A percentile compares a stretch with the other conserved stretches of the same genome.
Conservation (phyloP, 2,888 invertebrate species). For the Pollenia angustigena region DNA sequence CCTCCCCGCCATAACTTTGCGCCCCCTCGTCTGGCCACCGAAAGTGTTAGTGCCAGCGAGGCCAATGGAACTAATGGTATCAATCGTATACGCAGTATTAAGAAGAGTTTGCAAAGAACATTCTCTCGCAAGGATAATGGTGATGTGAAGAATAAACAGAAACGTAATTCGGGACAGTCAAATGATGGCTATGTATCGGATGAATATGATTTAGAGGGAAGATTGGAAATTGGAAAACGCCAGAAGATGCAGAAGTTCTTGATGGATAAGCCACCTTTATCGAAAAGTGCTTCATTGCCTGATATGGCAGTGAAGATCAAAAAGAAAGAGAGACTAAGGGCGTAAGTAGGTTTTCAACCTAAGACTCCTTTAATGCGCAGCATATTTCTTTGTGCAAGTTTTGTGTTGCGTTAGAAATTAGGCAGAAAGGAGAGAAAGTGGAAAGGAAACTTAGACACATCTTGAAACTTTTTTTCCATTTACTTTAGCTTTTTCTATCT, state of each 20-base stretch:
- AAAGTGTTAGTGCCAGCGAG: slow-evolving; percentile 66
- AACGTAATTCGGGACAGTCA: slow-evolving; percentile 71
- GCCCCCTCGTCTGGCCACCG: slow-evolving; percentile 76
- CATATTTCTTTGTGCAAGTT: too few relatives aligned
- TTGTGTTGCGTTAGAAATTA: too few relatives aligned
- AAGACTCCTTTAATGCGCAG: neutral
- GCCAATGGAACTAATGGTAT: slow-evolving; percentile 65
- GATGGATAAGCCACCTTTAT: slow-evolving; percentile 86
- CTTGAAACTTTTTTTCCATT: too few relatives aligned
- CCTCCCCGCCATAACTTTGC: slow-evolving; percentile 79
- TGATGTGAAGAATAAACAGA: slow-evolving; percentile 52
- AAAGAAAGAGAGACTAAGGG: slow-evolving; percentile 88
- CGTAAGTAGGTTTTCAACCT: slow-evolving; percentile 86
- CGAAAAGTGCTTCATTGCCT: slow-evolving; percentile 93
- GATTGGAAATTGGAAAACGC: slow-evolving; percentile 69
- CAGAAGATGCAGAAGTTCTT: slow-evolving; percentile 77
- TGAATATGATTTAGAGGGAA: slow-evolving; percentile 70
- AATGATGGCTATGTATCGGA: slow-evolving; percentile 80
- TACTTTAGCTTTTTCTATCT: too few relatives aligned
- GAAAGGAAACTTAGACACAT: too few relatives aligned
- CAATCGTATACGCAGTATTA: slow-evolving; percentile 82
- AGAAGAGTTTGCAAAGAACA: slow-evolving; percentile 85
- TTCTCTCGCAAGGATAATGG: slow-evolving; percentile 84
- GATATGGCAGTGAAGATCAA: slow-evolving; percentile 91
- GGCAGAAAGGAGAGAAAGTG: too few relatives aligned